Evolutionary conservation across 2,888 invertebrate species (phyloP).

Genomic region (Troilus luridus): DNA sequence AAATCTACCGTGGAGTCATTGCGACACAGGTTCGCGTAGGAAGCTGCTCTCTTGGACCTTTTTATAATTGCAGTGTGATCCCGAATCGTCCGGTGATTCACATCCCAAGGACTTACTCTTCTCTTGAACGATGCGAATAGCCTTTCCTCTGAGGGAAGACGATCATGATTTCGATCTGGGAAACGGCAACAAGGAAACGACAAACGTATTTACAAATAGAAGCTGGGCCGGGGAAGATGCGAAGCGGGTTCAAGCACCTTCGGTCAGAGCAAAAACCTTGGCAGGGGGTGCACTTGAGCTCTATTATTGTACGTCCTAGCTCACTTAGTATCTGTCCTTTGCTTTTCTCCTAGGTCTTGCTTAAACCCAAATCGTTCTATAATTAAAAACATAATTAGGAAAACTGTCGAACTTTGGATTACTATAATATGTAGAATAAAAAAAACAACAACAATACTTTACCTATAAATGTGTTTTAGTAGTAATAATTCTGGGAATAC

Average conservation of each 20-base stretch:
- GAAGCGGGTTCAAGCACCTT: not conserved
- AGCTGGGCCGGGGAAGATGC: not conserved
- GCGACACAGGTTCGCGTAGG: too few species aligned
- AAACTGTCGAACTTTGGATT: too few species aligned
- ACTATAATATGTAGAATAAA: too few species aligned
- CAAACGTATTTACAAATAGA: constrained; percentile 17
- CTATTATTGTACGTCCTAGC: not conserved
- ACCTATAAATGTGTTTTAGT: too few species aligned
- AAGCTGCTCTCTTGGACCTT: too few species aligned
- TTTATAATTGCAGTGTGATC: too few species aligned
- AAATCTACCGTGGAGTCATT: too few species aligned
- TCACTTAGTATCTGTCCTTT: not conserved
- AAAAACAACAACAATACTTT: too few species aligned
- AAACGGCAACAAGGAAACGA: not conserved
- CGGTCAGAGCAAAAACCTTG: constrained; percentile 2
- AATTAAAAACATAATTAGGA: too few species aligned
- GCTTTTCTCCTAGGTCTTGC: not conserved
- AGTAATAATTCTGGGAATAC: too few species aligned
- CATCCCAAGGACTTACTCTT: not conserved
- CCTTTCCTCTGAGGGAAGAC: too few species aligned
- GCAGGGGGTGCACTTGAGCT: not conserved
- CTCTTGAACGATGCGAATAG: too few species aligned
- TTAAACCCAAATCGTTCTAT: not conserved
- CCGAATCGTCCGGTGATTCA: not conserved
- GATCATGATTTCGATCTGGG: not conserved